phyloP scores from a whole-genome alignment of 2,113 vertebrate genomes.

The Crypturellus undulatus region DNA sequence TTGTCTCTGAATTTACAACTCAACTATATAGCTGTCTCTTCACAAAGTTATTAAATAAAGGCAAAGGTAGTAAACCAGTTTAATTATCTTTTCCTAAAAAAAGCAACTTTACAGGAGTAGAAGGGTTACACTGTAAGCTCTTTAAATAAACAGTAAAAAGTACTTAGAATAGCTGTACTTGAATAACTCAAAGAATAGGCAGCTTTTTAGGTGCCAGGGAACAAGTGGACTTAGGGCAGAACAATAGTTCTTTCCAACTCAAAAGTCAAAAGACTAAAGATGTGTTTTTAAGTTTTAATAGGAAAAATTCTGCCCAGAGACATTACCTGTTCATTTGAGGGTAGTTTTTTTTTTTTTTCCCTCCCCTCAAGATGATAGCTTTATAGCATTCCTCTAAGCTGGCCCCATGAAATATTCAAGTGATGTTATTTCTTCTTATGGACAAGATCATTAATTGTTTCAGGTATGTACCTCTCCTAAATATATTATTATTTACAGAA shows the following conservation, averaged over 20 bases:
- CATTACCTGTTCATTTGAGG: not conserved
- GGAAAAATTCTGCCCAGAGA: not conserved
- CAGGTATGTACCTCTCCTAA: not conserved
- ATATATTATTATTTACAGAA: not conserved
- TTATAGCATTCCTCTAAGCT: not conserved
- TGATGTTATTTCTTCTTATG: not conserved
- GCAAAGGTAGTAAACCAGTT: not conserved
- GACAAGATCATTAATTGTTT: not conserved
- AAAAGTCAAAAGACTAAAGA: not conserved
- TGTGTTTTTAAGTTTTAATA: not conserved
- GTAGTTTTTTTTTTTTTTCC: not conserved
- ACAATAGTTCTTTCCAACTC: not conserved
- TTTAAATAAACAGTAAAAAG: not conserved
- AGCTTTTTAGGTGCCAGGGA: not conserved
- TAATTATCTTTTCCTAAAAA: not conserved
- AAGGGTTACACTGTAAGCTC: not conserved
- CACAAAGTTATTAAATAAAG: not conserved
- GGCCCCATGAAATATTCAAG: accelerated
- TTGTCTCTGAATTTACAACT: not conserved
- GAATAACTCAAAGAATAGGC: not conserved
- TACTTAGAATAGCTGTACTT: not conserved
- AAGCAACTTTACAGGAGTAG: not conserved
- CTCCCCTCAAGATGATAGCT: not conserved
- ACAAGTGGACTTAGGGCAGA: not conserved
- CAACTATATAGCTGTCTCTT: not conserved